Base-by-base conservation (phyloP, 2,888 invertebrate species). In the Stenichneumon culpator region DNA sequence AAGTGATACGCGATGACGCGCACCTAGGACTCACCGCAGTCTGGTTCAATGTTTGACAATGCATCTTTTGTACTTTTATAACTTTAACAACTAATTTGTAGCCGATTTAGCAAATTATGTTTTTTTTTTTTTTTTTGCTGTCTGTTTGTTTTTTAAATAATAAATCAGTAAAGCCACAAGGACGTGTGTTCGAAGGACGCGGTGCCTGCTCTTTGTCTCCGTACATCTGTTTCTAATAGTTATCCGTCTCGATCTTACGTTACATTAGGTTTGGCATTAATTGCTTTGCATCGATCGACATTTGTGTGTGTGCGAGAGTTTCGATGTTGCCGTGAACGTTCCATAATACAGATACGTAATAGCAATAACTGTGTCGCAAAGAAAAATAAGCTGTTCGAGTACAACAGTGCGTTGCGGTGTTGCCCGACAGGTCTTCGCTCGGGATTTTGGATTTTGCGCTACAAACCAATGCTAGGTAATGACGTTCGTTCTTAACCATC, bases 401-500 rank as follows among this genome's bases (percentile, higher is more conserved):
- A 80, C 85, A 82, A 82, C 75, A 75, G 79, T 80, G 80, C 90
- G 88, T 90, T 90, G 90, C 89, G 90, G 87, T 91, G 89, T 92
- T 90, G 90, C 90, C 88, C 90, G 90, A 90, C 92, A 93, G 93
- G 92, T 92, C 92, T 93, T 92, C 91, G 87, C 92, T 89, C 90
- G 90, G 90, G 92, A 92, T 90, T 92, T 91, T 88, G 93, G 93
- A 93, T 90, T 91, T 88, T 91, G 87, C 65, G 89, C 92, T 82
- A 90, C 91, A 89, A 92, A 91, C 90, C 90, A 91, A 79, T 90
- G 92, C 90, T 93, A 92, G 91, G 91, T 91, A 91, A 91, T 74
- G 84, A 82, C 60, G 72, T 78, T 82, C 52, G 47, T 75, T 72
- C 9, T 80, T 50, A 57, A 80, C 32, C 52, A 44, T 60, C 69